phyloP scores from a whole-genome alignment of 2,888 invertebrate species.

The Polylopha cassiicola region DNA sequence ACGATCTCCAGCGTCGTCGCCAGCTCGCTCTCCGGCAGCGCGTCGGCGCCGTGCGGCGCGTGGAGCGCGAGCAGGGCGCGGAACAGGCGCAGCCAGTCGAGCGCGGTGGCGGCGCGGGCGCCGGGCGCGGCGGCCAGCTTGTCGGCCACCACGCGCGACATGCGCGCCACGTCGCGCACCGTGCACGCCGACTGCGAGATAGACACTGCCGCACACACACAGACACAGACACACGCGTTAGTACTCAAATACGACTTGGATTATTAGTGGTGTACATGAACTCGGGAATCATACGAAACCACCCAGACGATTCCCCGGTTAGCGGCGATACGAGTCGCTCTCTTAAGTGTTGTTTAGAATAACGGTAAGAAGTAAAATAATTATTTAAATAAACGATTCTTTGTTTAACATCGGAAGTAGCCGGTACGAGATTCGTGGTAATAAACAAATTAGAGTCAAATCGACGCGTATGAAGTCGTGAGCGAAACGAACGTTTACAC shows the following conservation, averaged over 20 bases:
- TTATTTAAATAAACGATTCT: too few species aligned
- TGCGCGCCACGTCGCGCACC: slow-evolving; percentile 88
- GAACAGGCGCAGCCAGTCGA: slow-evolving; percentile 83
- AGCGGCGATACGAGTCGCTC: too few species aligned
- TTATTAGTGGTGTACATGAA: neutral
- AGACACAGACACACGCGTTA: slow-evolving; percentile 1
- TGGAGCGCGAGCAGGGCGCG: slow-evolving; percentile 78
- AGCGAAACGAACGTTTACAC: too few species aligned
- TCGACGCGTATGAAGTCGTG: too few species aligned
- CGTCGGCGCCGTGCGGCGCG: slow-evolving; percentile 23
- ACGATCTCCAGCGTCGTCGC: slow-evolving; percentile 80
- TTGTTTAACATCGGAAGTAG: too few species aligned
- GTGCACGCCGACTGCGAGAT: slow-evolving; percentile 89
- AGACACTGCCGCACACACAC: slow-evolving; percentile 47
- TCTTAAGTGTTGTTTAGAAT: too few species aligned
- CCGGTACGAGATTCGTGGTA: too few species aligned
- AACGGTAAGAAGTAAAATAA: too few species aligned
- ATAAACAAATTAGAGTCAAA: too few species aligned
- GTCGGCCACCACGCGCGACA: slow-evolving; percentile 88
- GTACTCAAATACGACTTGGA: neutral
- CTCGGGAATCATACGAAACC: too few species aligned
- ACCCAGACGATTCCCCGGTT: too few species aligned
- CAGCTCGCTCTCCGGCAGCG: slow-evolving; percentile 21
- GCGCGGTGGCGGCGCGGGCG: slow-evolving; percentile 78
- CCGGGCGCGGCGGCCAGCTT: slow-evolving; percentile 82